Evolutionary conservation across 1,140 invertebrate genomes (phyloP).

Genomic region (Fopius arisanus): DNA sequence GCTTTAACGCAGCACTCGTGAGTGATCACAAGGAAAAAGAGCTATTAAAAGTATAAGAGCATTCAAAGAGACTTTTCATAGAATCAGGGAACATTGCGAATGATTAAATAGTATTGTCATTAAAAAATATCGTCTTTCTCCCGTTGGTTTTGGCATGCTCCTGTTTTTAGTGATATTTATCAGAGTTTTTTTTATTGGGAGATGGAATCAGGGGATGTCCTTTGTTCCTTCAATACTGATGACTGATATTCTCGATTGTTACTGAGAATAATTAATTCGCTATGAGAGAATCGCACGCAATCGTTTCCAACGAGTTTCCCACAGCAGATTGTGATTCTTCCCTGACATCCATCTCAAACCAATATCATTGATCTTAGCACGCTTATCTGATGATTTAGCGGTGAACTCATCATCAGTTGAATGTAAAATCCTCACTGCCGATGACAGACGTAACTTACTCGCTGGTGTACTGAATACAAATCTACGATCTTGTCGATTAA

Average conservation of each 20-base stretch:
- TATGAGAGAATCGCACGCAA: conserved; percentile 52
- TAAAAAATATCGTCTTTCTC: conserved; percentile 50
- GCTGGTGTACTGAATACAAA: conserved; percentile 50
- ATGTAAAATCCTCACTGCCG: conserved; percentile 47
- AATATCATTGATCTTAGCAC: conserved; percentile 18
- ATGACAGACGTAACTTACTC: conserved; percentile 51
- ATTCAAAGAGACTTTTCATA: neutral
- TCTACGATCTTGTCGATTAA: conserved; percentile 50
- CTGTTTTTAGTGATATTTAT: conserved; percentile 9
- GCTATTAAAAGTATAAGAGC: neutral
- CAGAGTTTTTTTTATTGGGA: neutral
- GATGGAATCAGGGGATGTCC: neutral
- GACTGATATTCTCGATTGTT: neutral
- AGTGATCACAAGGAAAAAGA: neutral
- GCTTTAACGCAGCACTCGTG: neutral
- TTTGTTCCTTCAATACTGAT: neutral
- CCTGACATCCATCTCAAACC: conserved; percentile 36
- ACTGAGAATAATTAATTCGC: conserved; percentile 19
- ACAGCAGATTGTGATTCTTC: conserved; percentile 41
- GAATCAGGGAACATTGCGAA: conserved; percentile 36
- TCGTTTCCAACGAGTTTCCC: conserved; percentile 48
- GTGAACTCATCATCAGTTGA: conserved; percentile 32
- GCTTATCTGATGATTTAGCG: neutral
- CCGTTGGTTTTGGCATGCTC: conserved; percentile 51
- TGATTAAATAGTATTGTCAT: conserved; percentile 50